Evolutionary conservation across 2,797 vertebrate genomes (phyloP), one percentile per base, ranked within the genome.

Genomic region (Epinephelus awoara): DNA sequence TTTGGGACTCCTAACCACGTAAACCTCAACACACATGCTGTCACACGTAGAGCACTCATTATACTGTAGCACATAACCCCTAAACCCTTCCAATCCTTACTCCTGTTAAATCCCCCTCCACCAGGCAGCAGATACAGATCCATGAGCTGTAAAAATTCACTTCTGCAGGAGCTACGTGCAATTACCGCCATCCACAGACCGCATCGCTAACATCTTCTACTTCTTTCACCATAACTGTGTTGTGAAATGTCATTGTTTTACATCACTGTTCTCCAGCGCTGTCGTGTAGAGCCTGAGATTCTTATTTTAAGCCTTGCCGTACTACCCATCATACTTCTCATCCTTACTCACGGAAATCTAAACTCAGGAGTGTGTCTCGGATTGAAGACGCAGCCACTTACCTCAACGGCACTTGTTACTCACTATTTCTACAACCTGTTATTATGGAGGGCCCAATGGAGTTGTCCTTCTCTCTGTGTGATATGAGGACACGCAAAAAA

Each of bases 61-160:
- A 73, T 56, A 21, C 19, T 69, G 62, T 11, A 74, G 66, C 57
- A 67, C 69, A 72, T 65, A 73, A 42, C 56, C 29, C 15, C 44
- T 49, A 64, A 68, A 29, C 40, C 47, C 27, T 21, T 25, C 6
- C 5, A 6, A 0, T 34, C 34, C 40, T 42, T 42, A 73, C 64
- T 73, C 51, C 70, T 69, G 67, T 75, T 59, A 77, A 83, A 68
- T 58, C 42, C 49, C 42, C 34, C 42, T 73, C 56, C 47, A 52
- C 21, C 62, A 75, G 77, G 67, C 57, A 74, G 62, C 49, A 56
- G 59, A 86, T 75, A 72, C 70, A 82, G 72, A 83, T 80, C 67
- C 67, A 56, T 71, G 75, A 86, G 67, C 79, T 81, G 76, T 78
- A 47, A 55, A 66, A 79, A 74, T 66, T 52, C 21, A 72, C 38